Evolutionary conservation across 1,140 invertebrate genomes (phyloP), one percentile per base, ranked within the genome.

Genomic region (Drosophila rufa): DNA sequence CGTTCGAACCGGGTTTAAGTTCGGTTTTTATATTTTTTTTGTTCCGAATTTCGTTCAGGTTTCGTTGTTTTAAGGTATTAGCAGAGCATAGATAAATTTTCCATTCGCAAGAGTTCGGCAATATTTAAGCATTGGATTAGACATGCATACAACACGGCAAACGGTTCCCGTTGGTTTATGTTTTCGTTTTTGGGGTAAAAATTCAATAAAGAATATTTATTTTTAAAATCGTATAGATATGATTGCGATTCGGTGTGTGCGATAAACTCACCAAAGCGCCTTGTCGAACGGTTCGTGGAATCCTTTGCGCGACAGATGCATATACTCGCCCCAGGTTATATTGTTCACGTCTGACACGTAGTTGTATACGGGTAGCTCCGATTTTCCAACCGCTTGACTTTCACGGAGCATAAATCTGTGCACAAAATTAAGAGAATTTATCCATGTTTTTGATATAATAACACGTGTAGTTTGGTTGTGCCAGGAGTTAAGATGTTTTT

Each of bases 311-410:
- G 92, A 84, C 40, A 93, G 69, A n/a, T 93, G 53, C 75, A 93
- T 93, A 62, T 94, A 94, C 53, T 93, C 62, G 57, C 92, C 92
- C 94, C 94, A 94, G 17, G 93, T 94, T 53, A 94, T 80, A 15
- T 82, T 89, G 51, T 89, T 93, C 36, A 79, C 87, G 66, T 92
- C 83, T 83, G 93, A 93, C 22, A 93, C 79, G 61, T 94, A 94
- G 80, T 94, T 94, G 76, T 94, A 94, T 14, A 94, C 93, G 17
- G 93, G 93, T 48, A 94, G 92, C 75, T 94, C 93, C 0, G 85
- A 80, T 43, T 78, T 86, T 5, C 46, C 55, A 61, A 80, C 62
- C 4, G 25, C n/a, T 40, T 91, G 50, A 19, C n/a, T 80, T 48
- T 75, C 75, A 17, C 75, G 67, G 7, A 79, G 38, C 33, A 75